phyloP scores from a whole-genome alignment of 2,113 vertebrate species.

The Aepyceros melampus region DNA sequence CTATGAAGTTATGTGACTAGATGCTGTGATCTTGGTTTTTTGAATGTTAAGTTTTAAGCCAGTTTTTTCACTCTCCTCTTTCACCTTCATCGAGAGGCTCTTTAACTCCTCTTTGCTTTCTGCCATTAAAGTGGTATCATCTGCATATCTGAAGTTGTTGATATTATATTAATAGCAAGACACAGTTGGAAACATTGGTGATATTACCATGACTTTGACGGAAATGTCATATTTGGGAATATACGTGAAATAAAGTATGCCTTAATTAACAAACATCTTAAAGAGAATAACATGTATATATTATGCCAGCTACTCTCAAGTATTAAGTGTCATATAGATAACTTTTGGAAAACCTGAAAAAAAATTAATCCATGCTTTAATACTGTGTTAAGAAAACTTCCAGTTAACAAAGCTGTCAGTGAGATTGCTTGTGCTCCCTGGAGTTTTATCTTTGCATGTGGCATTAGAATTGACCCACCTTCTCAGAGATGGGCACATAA shows the following conservation, averaged over 20 bases:
- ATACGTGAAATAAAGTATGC: neutral
- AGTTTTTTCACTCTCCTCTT: neutral
- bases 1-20: neutral
- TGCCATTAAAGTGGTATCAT: neutral
- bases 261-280: neutral
- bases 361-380: neutral
- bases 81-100: neutral
- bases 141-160: neutral
- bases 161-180: neutral
- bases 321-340: neutral
- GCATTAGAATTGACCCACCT: neutral
- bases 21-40: rapidly evolving
- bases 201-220: neutral
- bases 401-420: neutral
- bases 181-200: neutral
- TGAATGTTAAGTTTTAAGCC: neutral
- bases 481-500: neutral
- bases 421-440: neutral
- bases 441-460: neutral
- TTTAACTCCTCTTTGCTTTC: neutral
- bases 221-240: neutral
- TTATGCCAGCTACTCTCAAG: neutral
- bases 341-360: neutral
- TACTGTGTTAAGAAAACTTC: neutral
- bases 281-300: neutral